These are phyloP conservation scores for Neodiprion lecontei DNA, from an alignment of 1,140 invertebrate genomes.

Conservation along the genomic window DNA sequence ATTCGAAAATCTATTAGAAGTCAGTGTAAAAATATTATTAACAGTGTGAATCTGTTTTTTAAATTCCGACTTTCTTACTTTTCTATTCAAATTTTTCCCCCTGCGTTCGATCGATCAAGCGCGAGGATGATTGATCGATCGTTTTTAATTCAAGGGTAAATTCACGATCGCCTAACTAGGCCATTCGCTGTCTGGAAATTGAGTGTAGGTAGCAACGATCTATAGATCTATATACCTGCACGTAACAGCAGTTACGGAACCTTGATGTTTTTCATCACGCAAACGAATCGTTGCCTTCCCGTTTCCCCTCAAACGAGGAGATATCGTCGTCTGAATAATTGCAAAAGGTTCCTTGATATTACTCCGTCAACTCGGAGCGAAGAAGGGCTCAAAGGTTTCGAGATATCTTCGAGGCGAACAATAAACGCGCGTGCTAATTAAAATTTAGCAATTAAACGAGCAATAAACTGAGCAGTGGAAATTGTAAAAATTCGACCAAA, in stretches of 20 bases:
- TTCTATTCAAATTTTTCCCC: background rate
- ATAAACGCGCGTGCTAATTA: background rate
- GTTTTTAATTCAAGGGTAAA: background rate
- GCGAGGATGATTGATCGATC: background rate
- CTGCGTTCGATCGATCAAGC: background rate
- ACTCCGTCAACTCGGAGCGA: background rate
- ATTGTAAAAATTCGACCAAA: too few relatives aligned
- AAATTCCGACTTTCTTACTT: too few relatives aligned
- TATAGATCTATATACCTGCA: background rate
- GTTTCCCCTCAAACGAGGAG: background rate
- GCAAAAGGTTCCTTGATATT: background rate
- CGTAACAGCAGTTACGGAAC: background rate
- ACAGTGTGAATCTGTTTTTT: too few relatives aligned
- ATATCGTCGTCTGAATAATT: background rate
- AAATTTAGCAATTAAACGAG: too few relatives aligned
- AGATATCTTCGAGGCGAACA: background rate
- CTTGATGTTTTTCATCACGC: slow-evolving; percentile 2
- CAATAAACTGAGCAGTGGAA: too few relatives aligned
- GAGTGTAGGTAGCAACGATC: background rate
- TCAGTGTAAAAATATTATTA: too few relatives aligned
- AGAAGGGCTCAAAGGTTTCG: background rate
- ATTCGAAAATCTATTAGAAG: too few relatives aligned
- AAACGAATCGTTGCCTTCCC: background rate
- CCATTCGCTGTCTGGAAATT: background rate
- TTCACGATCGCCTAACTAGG: background rate